Evolutionary conservation across 2,888 invertebrate genomes (phyloP).

Genomic region (Lissocephala sabroskyi): DNA sequence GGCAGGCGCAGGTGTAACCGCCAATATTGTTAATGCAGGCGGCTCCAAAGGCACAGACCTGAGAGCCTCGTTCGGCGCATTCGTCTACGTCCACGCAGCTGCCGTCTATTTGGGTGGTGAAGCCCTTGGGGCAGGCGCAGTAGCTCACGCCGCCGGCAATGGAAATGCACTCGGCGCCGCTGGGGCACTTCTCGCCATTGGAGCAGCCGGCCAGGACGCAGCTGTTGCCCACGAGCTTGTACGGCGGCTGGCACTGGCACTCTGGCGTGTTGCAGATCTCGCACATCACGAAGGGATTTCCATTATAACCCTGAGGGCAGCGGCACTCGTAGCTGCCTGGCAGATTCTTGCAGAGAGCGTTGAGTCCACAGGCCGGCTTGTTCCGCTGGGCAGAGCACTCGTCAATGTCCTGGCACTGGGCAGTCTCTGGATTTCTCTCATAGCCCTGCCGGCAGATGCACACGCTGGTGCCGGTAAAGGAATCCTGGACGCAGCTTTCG

Average conservation of each 20-base stretch:
- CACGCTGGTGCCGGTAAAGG: conserved; percentile 82
- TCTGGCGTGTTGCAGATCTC: conserved; percentile 87
- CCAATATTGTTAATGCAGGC: conserved; percentile 87
- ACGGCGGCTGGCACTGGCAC: conserved; percentile 91
- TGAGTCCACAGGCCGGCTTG: conserved; percentile 87
- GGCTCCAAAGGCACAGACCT: conserved; percentile 88
- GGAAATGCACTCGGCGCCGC: conserved; percentile 90
- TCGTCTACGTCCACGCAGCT: conserved; percentile 89
- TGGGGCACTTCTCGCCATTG: conserved; percentile 84
- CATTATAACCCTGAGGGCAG: conserved; percentile 89
- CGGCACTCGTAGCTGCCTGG: conserved; percentile 95
- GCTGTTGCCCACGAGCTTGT: conserved; percentile 86
- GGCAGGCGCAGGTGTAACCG: conserved; percentile 86
- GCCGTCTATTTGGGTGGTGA: conserved; percentile 82
- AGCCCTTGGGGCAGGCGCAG: conserved; percentile 93
- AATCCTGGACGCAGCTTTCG: conserved; percentile 88
- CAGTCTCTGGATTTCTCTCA: conserved; percentile 81
- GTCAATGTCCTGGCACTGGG: conserved; percentile 87
- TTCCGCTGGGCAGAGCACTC: conserved; percentile 85
- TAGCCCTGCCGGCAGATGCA: conserved; percentile 93
- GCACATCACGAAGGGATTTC: conserved; percentile 90
- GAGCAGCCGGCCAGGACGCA: conserved; percentile 90
- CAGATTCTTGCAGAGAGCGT: conserved; percentile 92
- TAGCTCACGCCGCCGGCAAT: conserved; percentile 93
- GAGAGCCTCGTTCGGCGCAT: conserved; percentile 81